These are phyloP conservation scores for Allygus modestus DNA, from an alignment of 2,888 invertebrate genomes.

Conservation along the genomic window DNA sequence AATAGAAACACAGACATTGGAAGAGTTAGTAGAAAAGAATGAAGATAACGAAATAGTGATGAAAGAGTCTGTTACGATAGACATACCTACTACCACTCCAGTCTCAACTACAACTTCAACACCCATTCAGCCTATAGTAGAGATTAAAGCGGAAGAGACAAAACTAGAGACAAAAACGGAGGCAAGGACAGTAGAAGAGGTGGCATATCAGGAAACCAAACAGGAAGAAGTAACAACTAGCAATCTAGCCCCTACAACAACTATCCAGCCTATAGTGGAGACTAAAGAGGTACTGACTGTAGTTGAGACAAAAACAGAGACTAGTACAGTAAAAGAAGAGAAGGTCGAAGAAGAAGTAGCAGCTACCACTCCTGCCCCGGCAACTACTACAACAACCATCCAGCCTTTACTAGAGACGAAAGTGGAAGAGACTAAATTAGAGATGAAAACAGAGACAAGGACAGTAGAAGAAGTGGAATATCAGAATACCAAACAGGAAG, in stretches of 20 bases:
- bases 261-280: neutral
- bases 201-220: neutral
- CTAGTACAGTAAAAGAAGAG: neutral
- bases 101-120: too few relatives aligned
- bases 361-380: too few relatives aligned
- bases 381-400: slow-evolving; percentile 26
- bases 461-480: too few relatives aligned
- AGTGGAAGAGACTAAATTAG: neutral
- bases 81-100: too few relatives aligned
- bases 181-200: neutral
- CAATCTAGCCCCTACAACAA: too few relatives aligned
- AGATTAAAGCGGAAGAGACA: neutral
- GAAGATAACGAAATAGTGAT: too few relatives aligned
- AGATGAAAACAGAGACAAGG: neutral
- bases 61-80: too few relatives aligned
- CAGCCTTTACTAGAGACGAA: neutral
- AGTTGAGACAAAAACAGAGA: neutral
- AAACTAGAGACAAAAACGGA: neutral
- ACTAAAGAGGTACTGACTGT: neutral
- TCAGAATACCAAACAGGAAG: too few relatives aligned
- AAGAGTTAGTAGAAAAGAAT: too few relatives aligned
- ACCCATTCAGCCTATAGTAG: too few relatives aligned
- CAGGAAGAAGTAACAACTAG: neutral
- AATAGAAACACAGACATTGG: too few relatives aligned
- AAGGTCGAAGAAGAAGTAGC: neutral